Conservation (phyloP, 2,113 vertebrate genomes). For the Corvus cornix region DNA sequence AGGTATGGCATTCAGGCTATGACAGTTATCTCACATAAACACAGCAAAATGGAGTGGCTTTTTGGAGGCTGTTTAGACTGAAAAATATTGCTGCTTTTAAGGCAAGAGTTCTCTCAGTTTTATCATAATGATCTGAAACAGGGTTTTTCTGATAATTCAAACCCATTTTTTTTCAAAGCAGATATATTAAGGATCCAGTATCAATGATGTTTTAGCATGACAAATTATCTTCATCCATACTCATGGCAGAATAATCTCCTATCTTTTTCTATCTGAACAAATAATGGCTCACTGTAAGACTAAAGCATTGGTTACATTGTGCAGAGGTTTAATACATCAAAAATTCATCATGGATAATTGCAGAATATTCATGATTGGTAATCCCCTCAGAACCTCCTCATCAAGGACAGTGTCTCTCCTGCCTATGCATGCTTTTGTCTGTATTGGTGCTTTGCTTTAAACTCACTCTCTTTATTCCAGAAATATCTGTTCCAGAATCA, state of each 20-base stretch:
- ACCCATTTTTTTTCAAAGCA: neutral
- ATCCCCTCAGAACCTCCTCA: neutral
- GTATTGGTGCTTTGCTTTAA: neutral
- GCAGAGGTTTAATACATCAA: neutral
- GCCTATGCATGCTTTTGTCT: neutral
- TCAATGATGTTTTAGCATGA: neutral
- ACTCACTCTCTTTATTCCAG: neutral
- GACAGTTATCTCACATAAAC: neutral
- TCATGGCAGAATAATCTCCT: neutral
- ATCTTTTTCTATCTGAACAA: neutral
- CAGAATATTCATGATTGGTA: neutral
- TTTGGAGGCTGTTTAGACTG: neutral
- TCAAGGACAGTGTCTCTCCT: neutral
- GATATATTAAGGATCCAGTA: neutral
- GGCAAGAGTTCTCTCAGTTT: neutral
- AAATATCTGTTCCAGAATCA: neutral
- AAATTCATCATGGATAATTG: neutral
- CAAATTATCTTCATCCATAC: neutral
- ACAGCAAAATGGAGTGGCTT: neutral
- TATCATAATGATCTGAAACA: neutral
- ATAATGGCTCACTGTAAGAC: neutral
- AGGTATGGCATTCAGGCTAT: neutral
- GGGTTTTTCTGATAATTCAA: neutral
- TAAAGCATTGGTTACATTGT: neutral
- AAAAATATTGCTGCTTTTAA: conserved; percentile 5